phyloP scores from a whole-genome alignment of 2,113 vertebrate species.

The Egretta garzetta region DNA sequence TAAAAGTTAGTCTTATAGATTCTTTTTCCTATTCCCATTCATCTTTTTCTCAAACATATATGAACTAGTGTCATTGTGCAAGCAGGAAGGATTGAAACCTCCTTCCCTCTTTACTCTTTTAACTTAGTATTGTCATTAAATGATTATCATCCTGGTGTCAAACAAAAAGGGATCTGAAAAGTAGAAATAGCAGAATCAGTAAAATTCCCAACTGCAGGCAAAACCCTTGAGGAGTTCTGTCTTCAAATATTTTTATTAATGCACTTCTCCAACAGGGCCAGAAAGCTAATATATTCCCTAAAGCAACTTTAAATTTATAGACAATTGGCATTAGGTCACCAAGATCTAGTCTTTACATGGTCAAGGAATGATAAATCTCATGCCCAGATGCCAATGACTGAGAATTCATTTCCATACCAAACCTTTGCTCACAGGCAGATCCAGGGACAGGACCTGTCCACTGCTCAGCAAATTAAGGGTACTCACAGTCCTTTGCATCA shows the following conservation, averaged over 20 bases:
- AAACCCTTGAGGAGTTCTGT: not conserved
- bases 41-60: not conserved
- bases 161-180: not conserved
- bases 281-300: not conserved
- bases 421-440: not conserved
- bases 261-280: not conserved
- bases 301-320: not conserved
- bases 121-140: not conserved
- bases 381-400: not conserved
- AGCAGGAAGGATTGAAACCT: not conserved
- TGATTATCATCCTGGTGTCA: not conserved
- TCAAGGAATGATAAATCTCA: not conserved
- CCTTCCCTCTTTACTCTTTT: not conserved
- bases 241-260: not conserved
- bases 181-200: not conserved
- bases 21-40: not conserved
- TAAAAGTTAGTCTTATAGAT: not conserved
- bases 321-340: not conserved
- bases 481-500: not conserved
- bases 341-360: not conserved
- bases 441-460: not conserved
- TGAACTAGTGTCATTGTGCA: not conserved
- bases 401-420: not conserved
- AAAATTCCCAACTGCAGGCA: not conserved
- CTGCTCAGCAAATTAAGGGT: not conserved